Base-by-base conservation (phyloP, 1,140 invertebrate genomes). In the Phymorhynchus buccinoides region DNA sequence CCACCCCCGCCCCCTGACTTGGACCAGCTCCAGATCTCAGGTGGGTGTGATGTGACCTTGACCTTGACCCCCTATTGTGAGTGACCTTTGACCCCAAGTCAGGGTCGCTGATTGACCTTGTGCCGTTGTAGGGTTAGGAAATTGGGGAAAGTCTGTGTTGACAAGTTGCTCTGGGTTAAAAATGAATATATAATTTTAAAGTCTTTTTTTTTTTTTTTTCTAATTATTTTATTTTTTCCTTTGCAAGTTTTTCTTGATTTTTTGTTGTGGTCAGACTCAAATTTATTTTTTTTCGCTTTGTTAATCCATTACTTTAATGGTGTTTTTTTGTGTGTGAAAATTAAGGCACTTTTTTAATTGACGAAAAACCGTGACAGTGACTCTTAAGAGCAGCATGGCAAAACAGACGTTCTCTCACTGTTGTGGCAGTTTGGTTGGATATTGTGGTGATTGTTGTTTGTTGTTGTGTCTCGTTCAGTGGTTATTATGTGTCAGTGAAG, bases 1-100 rank as follows among this genome's bases (percentile, higher is more conserved):
- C 94, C 94, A 4, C 94, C 94, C 4, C 96, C 96, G 39, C 94
- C 96, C 68, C 96, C 96, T 39, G 96, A 96, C 91, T 94, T 97
- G 88, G 95, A 95, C 78, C 94, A 95, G 81, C 93, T 97, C 44
- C 95, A 95, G 80, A 94, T 97, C 73, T 95, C 95, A 91, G 95
- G 96, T 96, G 94, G 94, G 35, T n/a, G n/a, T n/a, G n/a, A n/a
- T n/a, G n/a, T n/a, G n/a, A n/a, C n/a, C n/a, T 16, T 62, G 56
- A 22, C 56, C 56, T 14, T 14, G 56, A 27, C 22, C 56, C 12
- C 56, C n/a, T n/a, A n/a, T n/a, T n/a, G n/a, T n/a, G n/a, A n/a
- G 56, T 62, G 56, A 22, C 56, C 56, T 14, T 14, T 16, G 22
- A 62, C 56, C 12, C 56, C n/a, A n/a, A 18, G 48, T 18, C 48